A percentile compares a stretch with the other conserved stretches of the same genome.
phyloP scores from a whole-genome alignment of 2,888 invertebrate genomes.

The Beris morrisii region DNA sequence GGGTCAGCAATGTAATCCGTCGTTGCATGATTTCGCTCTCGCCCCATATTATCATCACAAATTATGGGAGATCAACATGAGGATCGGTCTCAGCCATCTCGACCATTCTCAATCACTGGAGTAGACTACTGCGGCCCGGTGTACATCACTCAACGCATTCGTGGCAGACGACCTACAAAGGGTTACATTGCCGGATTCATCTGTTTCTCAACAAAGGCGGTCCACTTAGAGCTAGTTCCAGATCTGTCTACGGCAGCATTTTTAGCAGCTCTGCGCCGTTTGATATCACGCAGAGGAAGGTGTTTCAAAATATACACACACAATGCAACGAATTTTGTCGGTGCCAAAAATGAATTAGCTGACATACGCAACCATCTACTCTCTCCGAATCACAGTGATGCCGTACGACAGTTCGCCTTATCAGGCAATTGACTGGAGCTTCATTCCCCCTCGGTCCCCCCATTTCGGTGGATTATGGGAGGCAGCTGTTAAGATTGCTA shows the following conservation, averaged over 20 bases:
- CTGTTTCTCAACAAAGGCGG: not conserved
- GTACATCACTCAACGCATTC: not conserved
- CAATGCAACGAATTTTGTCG: not conserved
- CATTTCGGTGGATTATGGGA: too few relatives aligned
- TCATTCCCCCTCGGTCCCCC: too few relatives aligned
- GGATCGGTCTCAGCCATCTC: conserved; percentile 3
- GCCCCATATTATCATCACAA: conserved; percentile 19
- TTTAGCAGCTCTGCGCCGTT: not conserved
- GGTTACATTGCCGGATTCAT: not conserved
- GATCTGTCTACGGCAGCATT: not conserved
- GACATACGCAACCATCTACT: not conserved
- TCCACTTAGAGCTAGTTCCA: not conserved
- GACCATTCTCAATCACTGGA: conserved; percentile 31
- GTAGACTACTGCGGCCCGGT: conserved; percentile 34
- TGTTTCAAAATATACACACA: not conserved
- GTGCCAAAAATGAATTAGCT: not conserved
- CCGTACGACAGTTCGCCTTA: too few relatives aligned
- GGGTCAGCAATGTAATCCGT: conserved; percentile 2
- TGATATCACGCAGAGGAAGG: not conserved
- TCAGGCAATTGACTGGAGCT: too few relatives aligned
- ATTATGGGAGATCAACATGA: conserved; percentile 28
- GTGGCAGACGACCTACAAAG: not conserved
- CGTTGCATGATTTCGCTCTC: conserved; percentile 25
- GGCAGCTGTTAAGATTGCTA: too few relatives aligned
- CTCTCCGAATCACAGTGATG: too few relatives aligned